phyloP scores from a whole-genome alignment of 2,888 invertebrate genomes.

The Patella caerulea region DNA sequence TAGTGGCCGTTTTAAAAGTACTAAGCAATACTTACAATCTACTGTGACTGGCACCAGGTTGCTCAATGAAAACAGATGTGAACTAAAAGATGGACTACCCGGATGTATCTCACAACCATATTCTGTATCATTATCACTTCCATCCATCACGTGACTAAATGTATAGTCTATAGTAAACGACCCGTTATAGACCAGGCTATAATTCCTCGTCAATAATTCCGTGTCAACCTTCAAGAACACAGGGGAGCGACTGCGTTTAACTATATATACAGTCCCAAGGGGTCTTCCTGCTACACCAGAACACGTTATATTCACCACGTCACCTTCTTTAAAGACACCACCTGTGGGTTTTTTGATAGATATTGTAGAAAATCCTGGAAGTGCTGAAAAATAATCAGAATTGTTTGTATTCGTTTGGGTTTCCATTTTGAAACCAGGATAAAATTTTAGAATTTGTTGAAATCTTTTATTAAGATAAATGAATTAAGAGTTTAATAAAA shows the following conservation, averaged over 20 bases:
- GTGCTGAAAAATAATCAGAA: background rate
- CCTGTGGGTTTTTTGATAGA: background rate
- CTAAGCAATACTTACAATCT: background rate
- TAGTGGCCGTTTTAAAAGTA: background rate
- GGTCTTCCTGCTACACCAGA: constrained; percentile 1
- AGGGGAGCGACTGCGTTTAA: background rate
- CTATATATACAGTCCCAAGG: background rate
- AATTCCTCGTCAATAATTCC: background rate
- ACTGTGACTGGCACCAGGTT: background rate
- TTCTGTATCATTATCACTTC: background rate
- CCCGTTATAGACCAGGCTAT: background rate
- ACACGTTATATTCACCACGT: background rate
- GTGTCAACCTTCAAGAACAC: background rate
- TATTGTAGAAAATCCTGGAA: background rate
- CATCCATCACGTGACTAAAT: background rate
- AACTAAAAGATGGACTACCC: background rate
- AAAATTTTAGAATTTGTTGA: no score
- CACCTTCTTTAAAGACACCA: background rate
- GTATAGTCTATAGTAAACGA: background rate
- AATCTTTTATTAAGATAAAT: no score
- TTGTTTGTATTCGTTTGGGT: background rate
- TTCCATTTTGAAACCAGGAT: background rate
- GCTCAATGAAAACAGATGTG: background rate
- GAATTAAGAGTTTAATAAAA: no score
- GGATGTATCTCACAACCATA: background rate